Evolutionary conservation across 2,888 invertebrate species (phyloP).

Genomic region (Drosophila nr. medialis): DNA sequence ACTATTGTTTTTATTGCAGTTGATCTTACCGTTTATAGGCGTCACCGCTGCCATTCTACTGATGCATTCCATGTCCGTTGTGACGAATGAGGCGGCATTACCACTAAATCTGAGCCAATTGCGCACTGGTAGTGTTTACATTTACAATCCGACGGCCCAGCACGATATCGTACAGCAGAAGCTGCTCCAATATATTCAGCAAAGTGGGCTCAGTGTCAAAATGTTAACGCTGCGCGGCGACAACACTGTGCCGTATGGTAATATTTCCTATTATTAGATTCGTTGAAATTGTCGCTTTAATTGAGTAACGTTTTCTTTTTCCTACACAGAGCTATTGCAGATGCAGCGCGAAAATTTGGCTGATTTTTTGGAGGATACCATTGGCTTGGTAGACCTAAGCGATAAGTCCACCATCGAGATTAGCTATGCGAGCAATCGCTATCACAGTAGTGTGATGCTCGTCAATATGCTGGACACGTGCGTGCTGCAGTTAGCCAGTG

Average conservation of each 20-base stretch:
- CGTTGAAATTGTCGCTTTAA: background rate
- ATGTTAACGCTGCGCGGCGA: conserved; percentile 42
- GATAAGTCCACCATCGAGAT: conserved; percentile 71
- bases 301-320: conserved; percentile 10
- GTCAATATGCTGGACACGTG: conserved; percentile 86
- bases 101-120: conserved; percentile 72
- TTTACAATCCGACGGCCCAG: conserved; percentile 58
- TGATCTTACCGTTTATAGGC: conserved; percentile 68
- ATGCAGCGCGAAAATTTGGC: conserved; percentile 79
- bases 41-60: conserved; percentile 68
- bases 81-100: conserved; percentile 66
- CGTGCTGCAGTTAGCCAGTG: conserved; percentile 81
- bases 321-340: conserved; percentile 68
- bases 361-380: conserved; percentile 80
- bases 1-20: conserved; percentile 50
- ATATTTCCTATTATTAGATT: background rate
- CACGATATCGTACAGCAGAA: conserved; percentile 53
- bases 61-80: conserved; percentile 75
- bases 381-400: conserved; percentile 74
- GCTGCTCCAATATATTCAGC: conserved; percentile 67
- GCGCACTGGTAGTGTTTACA: conserved; percentile 69
- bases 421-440: conserved; percentile 85
- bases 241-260: conserved; percentile 36
- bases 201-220: conserved; percentile 58
- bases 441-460: conserved; percentile 86